Evolutionary conservation across 2,888 invertebrate species (phyloP), one percentile per base, ranked within the genome.

Genomic region (Stenoptilia bipunctidactyla): DNA sequence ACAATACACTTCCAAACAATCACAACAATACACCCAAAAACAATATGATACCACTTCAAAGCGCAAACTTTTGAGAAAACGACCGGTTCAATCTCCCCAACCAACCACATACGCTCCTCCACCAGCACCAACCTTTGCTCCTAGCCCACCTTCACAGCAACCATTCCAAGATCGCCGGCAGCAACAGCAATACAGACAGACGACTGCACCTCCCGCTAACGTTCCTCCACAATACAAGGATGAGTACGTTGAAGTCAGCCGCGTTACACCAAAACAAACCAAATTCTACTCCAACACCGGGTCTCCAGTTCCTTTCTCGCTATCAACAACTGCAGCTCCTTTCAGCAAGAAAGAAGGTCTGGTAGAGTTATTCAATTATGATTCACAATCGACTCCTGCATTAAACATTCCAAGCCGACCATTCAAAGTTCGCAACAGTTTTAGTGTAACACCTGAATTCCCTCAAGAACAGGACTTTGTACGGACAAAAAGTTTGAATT

Each of bases 211-310:
- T 45, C 50, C 67, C 36, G 64, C 69, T 1, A 67, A 63, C 45
- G 60, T 80, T 15, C 79, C 80, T 52, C 76, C 72, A 47, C 69
- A 76, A 51, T 70, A 63, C 49, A 66, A 63, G 52, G 60, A 79
- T 46, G 83, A 83, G 53, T 83, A 83, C 45, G 82, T 83, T 2
- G 83, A 83, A 67, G 82, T 83, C 5, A 69, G 68, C 37, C 65
- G 77, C 46, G 77, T 79, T 6, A 73, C 73, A 5, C 76, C 82
- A 2, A 82, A 80, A 51, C 66, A 62, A 34, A 70, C 56, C 41
- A 61, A 63, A 46, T 71, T 62, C 48, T 56, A 63, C 0, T 67
- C 58, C 39, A 66, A 54, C 34, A 59, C 66, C 1, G 36, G 25
- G 15, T 56, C 72, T 20, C 62, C 73, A 1, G 57, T 70, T 9